Evolutionary conservation across 2,888 invertebrate genomes (phyloP).

Genomic region (Ecdyonurus torrentis): DNA sequence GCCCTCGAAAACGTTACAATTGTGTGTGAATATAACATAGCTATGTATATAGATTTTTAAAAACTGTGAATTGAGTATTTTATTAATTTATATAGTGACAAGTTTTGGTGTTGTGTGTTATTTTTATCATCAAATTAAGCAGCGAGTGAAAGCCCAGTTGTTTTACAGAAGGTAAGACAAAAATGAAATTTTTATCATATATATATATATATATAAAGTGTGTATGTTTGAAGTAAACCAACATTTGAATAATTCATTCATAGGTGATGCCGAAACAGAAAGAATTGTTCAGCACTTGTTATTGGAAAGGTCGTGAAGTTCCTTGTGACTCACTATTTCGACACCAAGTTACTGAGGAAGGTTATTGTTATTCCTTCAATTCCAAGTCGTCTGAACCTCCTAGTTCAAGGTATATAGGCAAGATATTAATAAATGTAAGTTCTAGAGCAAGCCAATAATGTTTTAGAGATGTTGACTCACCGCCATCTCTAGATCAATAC

Average conservation of each 20-base stretch:
- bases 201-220: too few species aligned
- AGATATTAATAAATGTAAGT: not conserved
- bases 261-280: not conserved
- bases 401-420: not conserved
- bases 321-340: slow-evolving; percentile 10
- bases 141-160: too few species aligned
- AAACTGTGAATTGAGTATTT: too few species aligned
- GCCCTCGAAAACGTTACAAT: too few species aligned
- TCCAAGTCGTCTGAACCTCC: slow-evolving; percentile 10
- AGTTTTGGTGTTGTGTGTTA: too few species aligned
- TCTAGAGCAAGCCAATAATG: not conserved
- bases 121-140: too few species aligned
- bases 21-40: too few species aligned
- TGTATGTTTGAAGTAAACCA: too few species aligned
- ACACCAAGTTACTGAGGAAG: slow-evolving; percentile 13
- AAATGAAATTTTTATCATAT: too few species aligned
- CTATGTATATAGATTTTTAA: too few species aligned
- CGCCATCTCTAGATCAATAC: not conserved
- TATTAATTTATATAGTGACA: too few species aligned
- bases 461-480: not conserved
- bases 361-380: slow-evolving; percentile 15
- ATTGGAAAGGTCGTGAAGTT: slow-evolving; percentile 13
- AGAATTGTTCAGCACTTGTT: slow-evolving; percentile 12
- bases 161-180: too few species aligned
- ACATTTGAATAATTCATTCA: not conserved